Evolutionary conservation across 1,140 invertebrate genomes (phyloP).

Genomic region (Euura lappo): DNA sequence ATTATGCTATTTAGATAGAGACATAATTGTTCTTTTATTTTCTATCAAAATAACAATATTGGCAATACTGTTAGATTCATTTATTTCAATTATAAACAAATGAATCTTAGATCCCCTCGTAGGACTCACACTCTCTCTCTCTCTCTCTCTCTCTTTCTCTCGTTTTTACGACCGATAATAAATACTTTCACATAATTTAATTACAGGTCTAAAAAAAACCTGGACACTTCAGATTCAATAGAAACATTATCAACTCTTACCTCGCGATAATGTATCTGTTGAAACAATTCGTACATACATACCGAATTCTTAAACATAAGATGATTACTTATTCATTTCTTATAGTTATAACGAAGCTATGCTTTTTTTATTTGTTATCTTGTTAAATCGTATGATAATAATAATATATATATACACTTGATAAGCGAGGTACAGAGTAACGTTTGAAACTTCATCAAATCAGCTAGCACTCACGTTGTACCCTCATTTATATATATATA

Average conservation of each 20-base stretch:
- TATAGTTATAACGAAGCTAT: slow-evolving; percentile 35
- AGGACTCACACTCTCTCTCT: background rate
- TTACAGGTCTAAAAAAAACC: background rate
- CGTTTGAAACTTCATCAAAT: no score
- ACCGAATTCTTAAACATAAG: background rate
- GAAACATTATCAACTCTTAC: background rate
- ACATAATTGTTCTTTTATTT: no score
- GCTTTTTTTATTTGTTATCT: slow-evolving; percentile 15
- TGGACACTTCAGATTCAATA: background rate
- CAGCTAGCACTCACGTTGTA: background rate
- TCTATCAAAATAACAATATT: background rate
- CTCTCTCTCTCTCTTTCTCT: background rate
- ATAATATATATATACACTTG: slow-evolving; percentile 32
- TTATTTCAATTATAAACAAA: background rate
- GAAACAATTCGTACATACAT: background rate
- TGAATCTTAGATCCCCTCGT: background rate
- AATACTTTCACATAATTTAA: background rate
- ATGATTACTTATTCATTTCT: slow-evolving; percentile 11
- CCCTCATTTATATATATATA: background rate
- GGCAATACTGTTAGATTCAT: slow-evolving; percentile 1
- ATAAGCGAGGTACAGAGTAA: slow-evolving; percentile 31
- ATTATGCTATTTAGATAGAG: background rate
- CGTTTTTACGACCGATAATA: background rate
- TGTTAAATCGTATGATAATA: slow-evolving; percentile 41
- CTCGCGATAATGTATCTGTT: background rate